Evolutionary conservation across 2,797 vertebrate genomes (phyloP), one percentile per base, ranked within the genome.

Genomic region (Characodon lateralis): DNA sequence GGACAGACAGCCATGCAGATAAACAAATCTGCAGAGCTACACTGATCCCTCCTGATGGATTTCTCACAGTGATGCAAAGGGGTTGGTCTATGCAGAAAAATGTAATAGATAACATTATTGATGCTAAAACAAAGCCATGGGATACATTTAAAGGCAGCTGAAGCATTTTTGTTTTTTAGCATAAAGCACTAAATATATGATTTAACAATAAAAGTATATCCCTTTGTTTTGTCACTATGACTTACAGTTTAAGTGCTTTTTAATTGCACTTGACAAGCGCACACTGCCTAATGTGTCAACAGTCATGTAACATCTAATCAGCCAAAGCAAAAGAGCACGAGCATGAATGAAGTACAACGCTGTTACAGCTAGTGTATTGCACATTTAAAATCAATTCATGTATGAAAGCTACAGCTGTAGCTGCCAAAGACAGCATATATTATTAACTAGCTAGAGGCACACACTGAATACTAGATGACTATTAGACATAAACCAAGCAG

Each of bases 391-490:
- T 85, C 83, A 85, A 82, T 84, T 75, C 43, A 83, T 81, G 85
- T 80, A 74, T 85, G 71, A 73, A 81, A 81, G 77, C 77, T 76
- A 43, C 71, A 65, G 55, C 80, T 41, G 84, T 51, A 68, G 66
- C 78, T 89, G 90, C 83, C 88, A 88, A 82, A 87, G 79, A 78
- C 51, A 28, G 74, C 79, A 88, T 92, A 75, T 81, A 88, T 90
- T 89, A 91, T 89, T 89, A 85, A 91, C 76, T 35, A 3, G 48
- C 73, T 81, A 74, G 59, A 76, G 79, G 78, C 74, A 63, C 71
- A 71, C 35, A 77, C 72, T 83, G 82, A 88, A 88, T 89, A 87
- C 74, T 79, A 79, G 75, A 90, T 89, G 77, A 88, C 73, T 81
- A 41, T 76, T 86, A 76, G 83, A 82, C 81, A 71, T 72, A 35